A percentile compares a stretch with the other conserved stretches of the same genome.
These are phyloP conservation scores for Nerophis lumbriciformis DNA, from an alignment of 2,113 vertebrate genomes.

Conservation along the genomic window DNA sequence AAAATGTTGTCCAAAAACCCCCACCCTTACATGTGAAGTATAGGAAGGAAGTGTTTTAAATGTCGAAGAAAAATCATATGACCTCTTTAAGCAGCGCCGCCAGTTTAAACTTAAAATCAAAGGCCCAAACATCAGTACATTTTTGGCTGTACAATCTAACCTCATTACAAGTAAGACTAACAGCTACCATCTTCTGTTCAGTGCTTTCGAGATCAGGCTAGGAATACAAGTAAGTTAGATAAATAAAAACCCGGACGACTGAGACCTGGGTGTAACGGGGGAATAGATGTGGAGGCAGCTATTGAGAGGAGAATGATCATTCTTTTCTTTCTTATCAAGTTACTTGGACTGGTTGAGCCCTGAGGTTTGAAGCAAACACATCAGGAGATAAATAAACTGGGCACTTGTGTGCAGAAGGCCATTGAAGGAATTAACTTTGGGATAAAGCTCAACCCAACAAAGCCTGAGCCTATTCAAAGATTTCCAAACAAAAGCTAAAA, in stretches of 20 bases:
- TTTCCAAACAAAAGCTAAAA: slow-evolving; percentile 43
- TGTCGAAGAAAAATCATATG: too few relatives aligned
- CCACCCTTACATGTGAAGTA: too few relatives aligned
- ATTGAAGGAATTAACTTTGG: slow-evolving; percentile 48
- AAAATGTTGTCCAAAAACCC: too few relatives aligned
- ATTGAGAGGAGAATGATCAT: slow-evolving; percentile 9
- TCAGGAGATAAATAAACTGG: slow-evolving; percentile 20
- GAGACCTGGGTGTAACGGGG: slow-evolving; percentile 5
- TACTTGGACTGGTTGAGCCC: slow-evolving; percentile 29
- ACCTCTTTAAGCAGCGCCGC: too few relatives aligned
- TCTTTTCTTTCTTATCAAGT: slow-evolving; percentile 42
- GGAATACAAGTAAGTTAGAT: slow-evolving; percentile 6
- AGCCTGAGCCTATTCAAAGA: slow-evolving; percentile 51
- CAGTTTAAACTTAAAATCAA: slow-evolving; percentile 56
- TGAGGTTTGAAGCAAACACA: slow-evolving; percentile 43
- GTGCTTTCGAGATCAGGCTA: not conserved
- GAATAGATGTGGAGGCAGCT: slow-evolving; percentile 2
- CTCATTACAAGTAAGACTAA: slow-evolving; percentile 38
- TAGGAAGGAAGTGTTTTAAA: too few relatives aligned
- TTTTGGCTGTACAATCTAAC: slow-evolving; percentile 51
- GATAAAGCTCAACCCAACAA: slow-evolving; percentile 58
- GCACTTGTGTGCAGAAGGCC: slow-evolving; percentile 50
- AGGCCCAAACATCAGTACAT: slow-evolving; percentile 47
- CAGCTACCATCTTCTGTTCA: slow-evolving; percentile 34
- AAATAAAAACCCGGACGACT: not conserved